These are phyloP conservation scores for Poecilobothrus nobilitatus DNA, from an alignment of 2,888 invertebrate genomes.

Conservation along the genomic window DNA sequence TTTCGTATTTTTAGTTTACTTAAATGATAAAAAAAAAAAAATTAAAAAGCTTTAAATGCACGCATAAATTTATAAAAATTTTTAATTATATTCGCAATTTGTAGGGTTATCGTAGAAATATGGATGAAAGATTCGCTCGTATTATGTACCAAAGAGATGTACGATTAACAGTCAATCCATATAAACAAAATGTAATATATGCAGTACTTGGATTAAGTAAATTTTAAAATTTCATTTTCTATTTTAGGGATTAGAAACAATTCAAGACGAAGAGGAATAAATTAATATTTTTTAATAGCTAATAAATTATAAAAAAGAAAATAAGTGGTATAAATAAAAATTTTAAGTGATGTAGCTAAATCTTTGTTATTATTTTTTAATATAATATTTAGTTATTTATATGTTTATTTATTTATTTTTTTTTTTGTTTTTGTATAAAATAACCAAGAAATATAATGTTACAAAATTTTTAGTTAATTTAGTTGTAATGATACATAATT, in stretches of 20 bases:
- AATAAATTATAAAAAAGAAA: too few species aligned
- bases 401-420: too few species aligned
- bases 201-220: not conserved
- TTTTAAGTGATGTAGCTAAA: too few species aligned
- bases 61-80: slow-evolving; percentile 20
- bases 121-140: slow-evolving; percentile 48
- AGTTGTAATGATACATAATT: too few species aligned
- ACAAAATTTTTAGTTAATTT: too few species aligned
- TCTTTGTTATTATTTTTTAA: too few species aligned
- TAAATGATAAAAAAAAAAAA: too few species aligned
- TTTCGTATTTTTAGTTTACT: too few species aligned
- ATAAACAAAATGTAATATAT: not conserved
- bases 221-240: not conserved
- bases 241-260: not conserved
- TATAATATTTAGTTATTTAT: too few species aligned
- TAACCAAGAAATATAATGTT: too few species aligned
- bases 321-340: too few species aligned
- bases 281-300: not conserved
- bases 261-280: not conserved
- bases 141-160: slow-evolving; percentile 53
- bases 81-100: not conserved
- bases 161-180: not conserved
- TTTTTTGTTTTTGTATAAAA: too few species aligned
- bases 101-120: slow-evolving; percentile 51
- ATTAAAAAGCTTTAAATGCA: slow-evolving; percentile 22